These are phyloP conservation scores for Hypsopygia costalis DNA, from an alignment of 2,888 invertebrate genomes.

Conservation along the genomic window DNA sequence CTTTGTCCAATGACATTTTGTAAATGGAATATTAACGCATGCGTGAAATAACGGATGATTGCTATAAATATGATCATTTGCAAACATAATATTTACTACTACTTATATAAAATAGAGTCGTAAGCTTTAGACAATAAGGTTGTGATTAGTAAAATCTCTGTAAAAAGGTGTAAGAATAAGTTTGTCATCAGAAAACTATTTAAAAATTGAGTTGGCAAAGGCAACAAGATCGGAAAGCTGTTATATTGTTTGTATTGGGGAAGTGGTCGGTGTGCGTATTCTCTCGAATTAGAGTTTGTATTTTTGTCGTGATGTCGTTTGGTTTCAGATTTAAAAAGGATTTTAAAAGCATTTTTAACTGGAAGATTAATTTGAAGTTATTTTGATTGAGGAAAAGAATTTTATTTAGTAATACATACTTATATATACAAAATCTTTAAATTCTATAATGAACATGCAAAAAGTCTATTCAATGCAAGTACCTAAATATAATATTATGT, in stretches of 20 bases:
- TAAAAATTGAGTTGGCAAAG: slow-evolving; percentile 2
- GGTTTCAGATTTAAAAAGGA: not conserved
- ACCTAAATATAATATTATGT: no score
- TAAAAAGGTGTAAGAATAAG: not conserved
- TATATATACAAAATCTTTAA: no score
- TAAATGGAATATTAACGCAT: not conserved
- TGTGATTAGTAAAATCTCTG: not conserved
- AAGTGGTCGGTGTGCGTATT: not conserved
- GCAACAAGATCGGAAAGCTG: not conserved
- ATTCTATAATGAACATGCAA: no score
- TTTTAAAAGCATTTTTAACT: no score
- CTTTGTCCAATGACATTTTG: not conserved
- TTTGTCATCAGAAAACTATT: slow-evolving; percentile 1
- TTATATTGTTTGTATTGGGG: slow-evolving; percentile 2
- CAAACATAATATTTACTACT: not conserved
- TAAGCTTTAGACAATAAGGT: not conserved
- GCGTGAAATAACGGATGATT: not conserved
- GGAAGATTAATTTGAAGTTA: not conserved
- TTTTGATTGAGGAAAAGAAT: no score
- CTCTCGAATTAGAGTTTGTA: slow-evolving; percentile 1
- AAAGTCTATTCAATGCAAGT: no score
- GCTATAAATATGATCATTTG: not conserved
- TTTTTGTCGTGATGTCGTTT: not conserved
- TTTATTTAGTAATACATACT: no score
- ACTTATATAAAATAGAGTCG: not conserved